Percentiles rank a stretch among this genome's conserved stretches.
Evolutionary conservation across 2,888 invertebrate genomes (phyloP).

Genomic region (Drosophila algonquin): DNA sequence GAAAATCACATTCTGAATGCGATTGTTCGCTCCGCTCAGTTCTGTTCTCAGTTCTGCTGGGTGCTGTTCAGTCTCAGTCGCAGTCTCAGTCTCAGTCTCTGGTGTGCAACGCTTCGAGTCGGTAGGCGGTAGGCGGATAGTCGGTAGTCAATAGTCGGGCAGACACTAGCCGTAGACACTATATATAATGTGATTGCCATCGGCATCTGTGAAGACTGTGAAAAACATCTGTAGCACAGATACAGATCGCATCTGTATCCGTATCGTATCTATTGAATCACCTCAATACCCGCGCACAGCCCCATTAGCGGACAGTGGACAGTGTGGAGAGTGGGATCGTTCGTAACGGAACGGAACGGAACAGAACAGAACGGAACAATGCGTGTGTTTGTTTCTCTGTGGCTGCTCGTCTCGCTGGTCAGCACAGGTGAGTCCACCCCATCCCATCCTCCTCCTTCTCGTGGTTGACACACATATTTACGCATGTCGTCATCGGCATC

Average conservation of each 20-base stretch:
- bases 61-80: conserved; percentile 22
- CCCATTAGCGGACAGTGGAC: conserved; percentile 4
- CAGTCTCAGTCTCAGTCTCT: conserved; percentile 18
- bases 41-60: conserved; percentile 6
- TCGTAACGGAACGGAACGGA: conserved; percentile 49
- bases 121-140: conserved; percentile 43
- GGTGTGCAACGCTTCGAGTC: conserved; percentile 66
- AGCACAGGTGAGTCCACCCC: conserved; percentile 57
- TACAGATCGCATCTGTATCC: conserved; percentile 24
- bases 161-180: conserved; percentile 22
- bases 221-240: conserved; percentile 34
- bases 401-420: conserved; percentile 55
- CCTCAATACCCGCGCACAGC: conserved; percentile 10
- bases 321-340: conserved; percentile 36
- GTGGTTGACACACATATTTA: conserved; percentile 63
- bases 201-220: conserved; percentile 36
- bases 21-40: conserved; percentile 42
- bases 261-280: conserved; percentile 35
- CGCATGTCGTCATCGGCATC: conserved; percentile 59
- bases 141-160: conserved; percentile 39
- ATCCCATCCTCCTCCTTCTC: neutral
- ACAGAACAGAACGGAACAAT: conserved; percentile 40
- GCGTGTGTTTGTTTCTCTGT: conserved; percentile 43
- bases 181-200: conserved; percentile 46
- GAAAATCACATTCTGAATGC: conserved; percentile 61